Evolutionary conservation across 2,888 invertebrate genomes (phyloP), one percentile per base, ranked within the genome.

Genomic region (Drosophila neonasuta): DNA sequence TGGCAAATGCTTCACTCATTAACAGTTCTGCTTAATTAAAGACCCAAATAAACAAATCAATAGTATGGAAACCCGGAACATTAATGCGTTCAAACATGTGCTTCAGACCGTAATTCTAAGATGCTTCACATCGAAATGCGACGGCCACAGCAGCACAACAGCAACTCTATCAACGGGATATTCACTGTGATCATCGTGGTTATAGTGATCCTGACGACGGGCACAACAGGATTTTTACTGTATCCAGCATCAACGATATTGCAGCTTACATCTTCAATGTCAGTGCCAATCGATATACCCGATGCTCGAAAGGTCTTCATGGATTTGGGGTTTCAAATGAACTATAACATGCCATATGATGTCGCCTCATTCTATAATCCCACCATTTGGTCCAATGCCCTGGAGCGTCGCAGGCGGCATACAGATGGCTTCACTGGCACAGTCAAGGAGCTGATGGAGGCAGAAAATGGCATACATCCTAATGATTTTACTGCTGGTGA

Each of bases 301-400:
- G 68, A 79, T 5, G 63, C 77, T n/a, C 89, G 89, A n/a, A 88
- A 86, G 55, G 72, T 88, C 11, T 89, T 81, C 39, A 65, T 88
- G 24, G 91, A 91, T 74, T 77, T 88, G 85, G 91, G 91, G 1
- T 82, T 90, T 49, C 91, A 91, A 78, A 88, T 90, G 85, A 91
- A 91, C 70, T 91, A 90, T 49, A 78, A 86, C 46, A 57, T 90
- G 49, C 91, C 91, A 2, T 82, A 56, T 34, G 77, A 74, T 57
- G 61, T 86, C 0, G 63, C 73, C 1, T 74, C 82, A 10, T 90
- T 90, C 68, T 90, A 89, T 62, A 84, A 83, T 58, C 73, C 81
- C 1, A 66, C 86, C 9, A 85, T 84, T 55, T 91, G 90, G 90
- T 70, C 86, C 7, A 78, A 76, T 54, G 68, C 73, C 3, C 66